phyloP scores from a whole-genome alignment of 2,797 vertebrate genomes.

The Moxostoma hubbsi region DNA sequence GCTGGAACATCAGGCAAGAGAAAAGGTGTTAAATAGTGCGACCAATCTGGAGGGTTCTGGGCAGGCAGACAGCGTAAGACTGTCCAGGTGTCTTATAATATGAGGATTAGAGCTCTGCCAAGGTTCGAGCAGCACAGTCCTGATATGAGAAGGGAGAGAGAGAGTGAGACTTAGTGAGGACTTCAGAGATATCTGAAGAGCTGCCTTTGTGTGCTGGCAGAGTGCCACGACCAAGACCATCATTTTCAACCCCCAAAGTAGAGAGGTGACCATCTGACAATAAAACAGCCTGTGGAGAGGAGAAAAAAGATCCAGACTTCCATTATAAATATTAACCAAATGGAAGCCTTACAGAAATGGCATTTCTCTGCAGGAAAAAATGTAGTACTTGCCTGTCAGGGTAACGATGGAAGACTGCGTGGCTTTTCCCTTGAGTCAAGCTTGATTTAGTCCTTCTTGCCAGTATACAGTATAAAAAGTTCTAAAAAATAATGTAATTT shows the following conservation, averaged over 20 bases:
- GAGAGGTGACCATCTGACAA: constrained; percentile 70
- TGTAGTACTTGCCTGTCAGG: constrained; percentile 75
- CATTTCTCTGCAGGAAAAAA: constrained; percentile 77
- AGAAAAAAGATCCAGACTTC: constrained; percentile 69
- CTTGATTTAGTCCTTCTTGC: constrained; percentile 50
- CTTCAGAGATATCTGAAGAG: constrained; percentile 10
- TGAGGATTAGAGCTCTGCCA: constrained; percentile 50
- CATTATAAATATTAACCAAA: constrained; percentile 81
- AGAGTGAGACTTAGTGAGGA: constrained; percentile 41
- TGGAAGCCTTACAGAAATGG: constrained; percentile 76
- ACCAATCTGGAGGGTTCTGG: constrained; percentile 52
- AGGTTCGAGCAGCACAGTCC: constrained; percentile 43
- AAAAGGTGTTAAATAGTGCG: constrained; percentile 51
- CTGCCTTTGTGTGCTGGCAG: constrained; percentile 43
- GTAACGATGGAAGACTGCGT: constrained; percentile 67
- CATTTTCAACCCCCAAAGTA: constrained; percentile 64
- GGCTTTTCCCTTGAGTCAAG: constrained; percentile 54
- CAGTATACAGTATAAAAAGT: constrained; percentile 13
- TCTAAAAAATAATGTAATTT: not conserved
- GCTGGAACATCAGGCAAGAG: constrained; percentile 46
- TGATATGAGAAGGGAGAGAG: constrained; percentile 40
- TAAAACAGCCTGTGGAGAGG: constrained; percentile 67
- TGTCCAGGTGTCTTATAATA: constrained; percentile 55
- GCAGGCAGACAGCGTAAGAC: constrained; percentile 48
- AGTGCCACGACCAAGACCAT: constrained; percentile 47